Percentiles rank a stretch among this genome's conserved stretches.
phyloP scores from a whole-genome alignment of 2,113 vertebrate species.

The Burhinus oedicnemus region DNA sequence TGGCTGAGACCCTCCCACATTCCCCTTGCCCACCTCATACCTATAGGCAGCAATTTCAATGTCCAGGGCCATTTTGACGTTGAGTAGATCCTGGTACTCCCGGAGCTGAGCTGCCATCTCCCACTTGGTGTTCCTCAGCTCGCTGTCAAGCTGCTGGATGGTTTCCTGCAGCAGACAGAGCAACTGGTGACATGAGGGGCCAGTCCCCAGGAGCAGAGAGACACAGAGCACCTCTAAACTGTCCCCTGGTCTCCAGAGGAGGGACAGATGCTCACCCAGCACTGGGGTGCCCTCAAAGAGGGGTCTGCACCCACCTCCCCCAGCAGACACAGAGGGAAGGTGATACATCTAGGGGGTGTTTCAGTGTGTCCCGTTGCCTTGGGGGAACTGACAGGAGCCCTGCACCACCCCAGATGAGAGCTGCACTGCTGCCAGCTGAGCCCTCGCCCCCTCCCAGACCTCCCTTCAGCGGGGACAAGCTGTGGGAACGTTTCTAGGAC shows the following conservation, averaged over 20 bases:
- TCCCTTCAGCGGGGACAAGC: background rate
- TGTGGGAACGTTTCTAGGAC: background rate
- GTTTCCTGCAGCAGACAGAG: constrained; percentile 79
- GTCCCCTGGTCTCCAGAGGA: background rate
- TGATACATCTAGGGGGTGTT: too few relatives aligned
- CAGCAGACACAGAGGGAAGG: background rate
- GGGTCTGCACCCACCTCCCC: background rate
- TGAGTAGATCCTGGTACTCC: constrained; percentile 95
- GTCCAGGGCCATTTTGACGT: constrained; percentile 96
- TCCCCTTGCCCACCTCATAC: constrained; percentile 48
- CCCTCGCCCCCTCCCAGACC: background rate
- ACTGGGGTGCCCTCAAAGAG: background rate
- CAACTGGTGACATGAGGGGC: fast-evolving
- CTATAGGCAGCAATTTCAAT: constrained; percentile 96
- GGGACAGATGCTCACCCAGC: background rate
- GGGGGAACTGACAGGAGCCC: background rate
- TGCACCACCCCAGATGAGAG: background rate
- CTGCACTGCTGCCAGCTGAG: background rate
- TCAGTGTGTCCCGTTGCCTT: background rate
- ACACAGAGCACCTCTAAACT: background rate
- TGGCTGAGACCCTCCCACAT: background rate
- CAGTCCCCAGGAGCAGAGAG: background rate
- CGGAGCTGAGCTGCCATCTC: constrained; percentile 94
- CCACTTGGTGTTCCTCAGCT: constrained; percentile 93
- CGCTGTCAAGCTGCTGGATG: constrained; percentile 88